Percentiles rank a stretch among this genome's conserved stretches.
These are phyloP conservation scores for Aplysina aerophoba DNA, from an alignment of 37 sponge, comb jelly and placozoan species.

Conservation along the genomic window DNA sequence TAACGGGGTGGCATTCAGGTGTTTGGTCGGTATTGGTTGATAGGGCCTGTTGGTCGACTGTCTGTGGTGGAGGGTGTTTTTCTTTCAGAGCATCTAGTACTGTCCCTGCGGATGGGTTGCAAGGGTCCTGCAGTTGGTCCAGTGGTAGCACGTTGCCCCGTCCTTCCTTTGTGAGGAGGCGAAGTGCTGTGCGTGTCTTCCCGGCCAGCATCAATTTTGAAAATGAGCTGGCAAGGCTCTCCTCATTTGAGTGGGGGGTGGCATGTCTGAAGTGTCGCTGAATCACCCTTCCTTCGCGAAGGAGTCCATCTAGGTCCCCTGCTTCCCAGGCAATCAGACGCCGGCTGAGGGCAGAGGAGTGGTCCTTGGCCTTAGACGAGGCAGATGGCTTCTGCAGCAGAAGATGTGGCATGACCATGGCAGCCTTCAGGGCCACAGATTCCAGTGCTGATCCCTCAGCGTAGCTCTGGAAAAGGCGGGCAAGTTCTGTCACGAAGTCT, in stretches of 20 bases:
- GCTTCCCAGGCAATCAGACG: background rate
- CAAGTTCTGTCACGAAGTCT: constrained; percentile 5
- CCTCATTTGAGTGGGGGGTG: no score
- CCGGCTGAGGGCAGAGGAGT: background rate
- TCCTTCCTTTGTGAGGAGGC: no score
- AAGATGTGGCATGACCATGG: constrained; percentile 6
- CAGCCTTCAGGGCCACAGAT: background rate
- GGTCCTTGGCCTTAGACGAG: background rate
- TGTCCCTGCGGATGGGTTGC: background rate
- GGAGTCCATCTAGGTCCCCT: background rate
- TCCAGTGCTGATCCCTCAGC: background rate
- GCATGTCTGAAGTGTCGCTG: no score
- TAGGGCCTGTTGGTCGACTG: background rate
- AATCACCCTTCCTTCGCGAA: no score
- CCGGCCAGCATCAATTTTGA: no score
- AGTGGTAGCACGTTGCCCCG: background rate
- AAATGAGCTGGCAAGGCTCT: no score
- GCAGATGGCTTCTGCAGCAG: background rate
- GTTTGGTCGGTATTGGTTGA: background rate
- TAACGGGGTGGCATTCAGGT: background rate
- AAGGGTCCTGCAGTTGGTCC: background rate
- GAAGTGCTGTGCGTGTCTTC: no score
- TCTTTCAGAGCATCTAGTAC: background rate
- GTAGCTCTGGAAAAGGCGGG: background rate
- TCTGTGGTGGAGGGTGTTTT: no score